These are phyloP conservation scores for Centropyge bicolor DNA, from an alignment of 2,797 vertebrate species.

Conservation along the genomic window DNA sequence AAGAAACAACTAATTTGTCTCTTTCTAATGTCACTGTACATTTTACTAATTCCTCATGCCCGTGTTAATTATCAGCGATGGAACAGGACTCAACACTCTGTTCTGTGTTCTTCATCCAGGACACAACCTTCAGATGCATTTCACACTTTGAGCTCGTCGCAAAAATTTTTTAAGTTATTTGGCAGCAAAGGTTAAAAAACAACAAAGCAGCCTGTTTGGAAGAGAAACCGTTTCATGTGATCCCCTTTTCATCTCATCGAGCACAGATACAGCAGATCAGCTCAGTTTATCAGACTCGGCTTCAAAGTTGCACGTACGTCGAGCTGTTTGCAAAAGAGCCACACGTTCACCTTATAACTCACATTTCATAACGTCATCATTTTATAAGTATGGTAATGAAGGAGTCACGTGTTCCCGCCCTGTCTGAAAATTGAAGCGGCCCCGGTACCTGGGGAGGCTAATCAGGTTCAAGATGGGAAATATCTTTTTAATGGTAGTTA, in stretches of 20 bases:
- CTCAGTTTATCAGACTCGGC: neutral
- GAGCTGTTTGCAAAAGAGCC: slow-evolving; percentile 2
- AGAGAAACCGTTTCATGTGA: neutral
- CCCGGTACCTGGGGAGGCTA: slow-evolving; percentile 53
- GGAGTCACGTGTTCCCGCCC: neutral
- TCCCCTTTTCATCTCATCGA: neutral
- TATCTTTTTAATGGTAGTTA: slow-evolving; percentile 65
- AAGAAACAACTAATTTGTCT: neutral
- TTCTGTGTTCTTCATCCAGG: neutral
- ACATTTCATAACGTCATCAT: neutral
- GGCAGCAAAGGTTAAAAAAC: slow-evolving; percentile 1
- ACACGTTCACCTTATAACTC: neutral
- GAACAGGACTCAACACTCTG: neutral
- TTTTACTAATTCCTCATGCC: neutral
- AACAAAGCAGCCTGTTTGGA: neutral
- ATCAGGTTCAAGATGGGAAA: slow-evolving; percentile 65
- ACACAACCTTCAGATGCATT: neutral
- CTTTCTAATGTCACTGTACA: neutral
- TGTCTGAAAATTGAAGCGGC: slow-evolving; percentile 45
- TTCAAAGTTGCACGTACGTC: neutral
- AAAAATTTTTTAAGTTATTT: neutral
- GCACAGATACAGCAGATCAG: slow-evolving; percentile 4
- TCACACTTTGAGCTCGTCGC: slow-evolving; percentile 2
- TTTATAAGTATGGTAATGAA: neutral
- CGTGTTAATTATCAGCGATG: neutral